Evolutionary conservation across 2,797 vertebrate species (phyloP).

Genomic region (Lithobates sylvaticus): DNA sequence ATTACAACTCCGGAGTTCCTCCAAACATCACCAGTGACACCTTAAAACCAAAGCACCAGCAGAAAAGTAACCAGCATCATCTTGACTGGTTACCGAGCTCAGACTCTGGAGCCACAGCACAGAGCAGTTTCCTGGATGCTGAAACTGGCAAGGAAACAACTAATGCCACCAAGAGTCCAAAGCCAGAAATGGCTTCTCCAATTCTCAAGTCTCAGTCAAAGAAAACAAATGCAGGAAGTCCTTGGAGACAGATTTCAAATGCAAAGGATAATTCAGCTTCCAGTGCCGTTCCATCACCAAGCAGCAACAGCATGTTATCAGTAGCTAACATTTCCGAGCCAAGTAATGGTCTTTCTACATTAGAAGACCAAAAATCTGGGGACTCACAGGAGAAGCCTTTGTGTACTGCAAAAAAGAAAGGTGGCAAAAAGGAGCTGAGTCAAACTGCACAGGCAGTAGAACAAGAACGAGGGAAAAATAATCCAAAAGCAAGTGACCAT

Average conservation of each 20-base stretch:
- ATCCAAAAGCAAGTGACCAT: conserved; percentile 84
- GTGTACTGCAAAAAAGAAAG: conserved; percentile 89
- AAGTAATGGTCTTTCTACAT: conserved; percentile 72
- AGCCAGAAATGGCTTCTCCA: conserved; percentile 78
- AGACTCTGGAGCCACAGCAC: conserved; percentile 77
- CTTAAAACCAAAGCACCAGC: conserved; percentile 94
- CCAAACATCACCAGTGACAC: conserved; percentile 91
- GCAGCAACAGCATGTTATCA: conserved; percentile 60
- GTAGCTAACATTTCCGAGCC: conserved; percentile 70
- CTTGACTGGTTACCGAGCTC: conserved; percentile 86
- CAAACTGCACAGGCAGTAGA: conserved; percentile 81
- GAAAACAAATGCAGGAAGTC: conserved; percentile 75
- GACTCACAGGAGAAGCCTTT: conserved; percentile 83
- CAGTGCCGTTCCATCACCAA: conserved; percentile 69
- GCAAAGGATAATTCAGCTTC: conserved; percentile 73
- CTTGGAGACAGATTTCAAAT: conserved; percentile 77
- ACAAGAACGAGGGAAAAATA: conserved; percentile 84
- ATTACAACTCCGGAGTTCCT: conserved; percentile 84
- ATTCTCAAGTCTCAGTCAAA: conserved; percentile 83
- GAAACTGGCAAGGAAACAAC: conserved; percentile 82
- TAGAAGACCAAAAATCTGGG: conserved; percentile 82
- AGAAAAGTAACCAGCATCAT: conserved; percentile 88
- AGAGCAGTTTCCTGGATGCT: conserved; percentile 79
- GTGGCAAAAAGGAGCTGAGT: conserved; percentile 88
- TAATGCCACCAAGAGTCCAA: conserved; percentile 79